Evolutionary conservation across 1,140 invertebrate genomes (phyloP).

Genomic region (Calliopsis andreniformis): DNA sequence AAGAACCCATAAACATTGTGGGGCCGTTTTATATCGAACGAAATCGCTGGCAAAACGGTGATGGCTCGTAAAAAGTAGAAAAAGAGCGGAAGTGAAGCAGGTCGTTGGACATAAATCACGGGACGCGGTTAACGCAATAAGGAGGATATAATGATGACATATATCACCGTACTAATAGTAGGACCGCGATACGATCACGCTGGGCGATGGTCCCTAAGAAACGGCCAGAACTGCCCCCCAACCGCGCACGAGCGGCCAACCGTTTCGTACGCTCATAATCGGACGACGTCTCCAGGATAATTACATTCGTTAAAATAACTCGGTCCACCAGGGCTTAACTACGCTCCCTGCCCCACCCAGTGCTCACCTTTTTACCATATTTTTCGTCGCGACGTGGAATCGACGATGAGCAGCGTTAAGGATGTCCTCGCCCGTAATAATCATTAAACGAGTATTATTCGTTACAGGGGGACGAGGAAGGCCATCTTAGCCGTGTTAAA

Average conservation of each 20-base stretch:
- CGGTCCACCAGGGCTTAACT: slow-evolving; percentile 16
- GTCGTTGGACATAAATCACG: slow-evolving; percentile 57
- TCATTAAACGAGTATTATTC: slow-evolving; percentile 12
- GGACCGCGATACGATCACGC: slow-evolving; percentile 56
- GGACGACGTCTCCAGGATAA: slow-evolving; percentile 53
- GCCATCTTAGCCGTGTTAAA: too few species aligned
- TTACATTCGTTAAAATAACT: slow-evolving; percentile 71
- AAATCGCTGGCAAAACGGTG: slow-evolving; percentile 20
- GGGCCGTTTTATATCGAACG: slow-evolving; percentile 39
- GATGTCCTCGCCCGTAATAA: neutral
- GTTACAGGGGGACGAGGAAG: too few species aligned
- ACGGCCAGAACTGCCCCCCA: slow-evolving; percentile 47
- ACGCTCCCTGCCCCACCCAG: neutral
- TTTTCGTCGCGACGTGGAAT: slow-evolving; percentile 8
- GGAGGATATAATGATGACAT: slow-evolving; percentile 63
- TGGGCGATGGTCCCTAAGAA: slow-evolving; percentile 52
- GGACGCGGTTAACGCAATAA: slow-evolving; percentile 61
- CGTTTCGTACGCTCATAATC: slow-evolving; percentile 62
- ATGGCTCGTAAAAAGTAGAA: slow-evolving; percentile 33
- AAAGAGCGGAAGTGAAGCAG: slow-evolving; percentile 51
- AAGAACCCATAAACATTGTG: slow-evolving; percentile 49
- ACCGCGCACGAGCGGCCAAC: slow-evolving; percentile 41
- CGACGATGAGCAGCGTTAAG: neutral
- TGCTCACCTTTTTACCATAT: neutral
- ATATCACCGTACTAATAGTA: slow-evolving; percentile 62